phyloP scores from a whole-genome alignment of 2,888 invertebrate genomes.

The Fabriciana adippe region DNA sequence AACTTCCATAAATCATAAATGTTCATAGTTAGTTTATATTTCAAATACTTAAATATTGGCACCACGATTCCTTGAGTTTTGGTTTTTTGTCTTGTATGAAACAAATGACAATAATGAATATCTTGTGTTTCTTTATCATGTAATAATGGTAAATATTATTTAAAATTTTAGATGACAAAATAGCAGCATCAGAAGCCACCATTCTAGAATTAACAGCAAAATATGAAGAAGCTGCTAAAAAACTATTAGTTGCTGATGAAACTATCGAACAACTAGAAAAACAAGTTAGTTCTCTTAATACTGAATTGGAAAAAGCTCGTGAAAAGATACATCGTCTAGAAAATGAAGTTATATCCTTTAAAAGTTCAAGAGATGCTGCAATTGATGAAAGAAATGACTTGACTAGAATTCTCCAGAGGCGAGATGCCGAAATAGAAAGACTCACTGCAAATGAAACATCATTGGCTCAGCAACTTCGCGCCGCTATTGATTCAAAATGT shows the following conservation, averaged over 20 bases:
- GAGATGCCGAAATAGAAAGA: slow-evolving; percentile 88
- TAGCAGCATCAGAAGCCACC: slow-evolving; percentile 78
- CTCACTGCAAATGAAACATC: slow-evolving; percentile 86
- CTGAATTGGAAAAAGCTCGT: slow-evolving; percentile 85
- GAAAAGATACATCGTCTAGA: slow-evolving; percentile 85
- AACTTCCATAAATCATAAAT: no score
- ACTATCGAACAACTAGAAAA: slow-evolving; percentile 84
- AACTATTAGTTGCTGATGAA: slow-evolving; percentile 83
- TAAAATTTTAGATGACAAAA: slow-evolving; percentile 79
- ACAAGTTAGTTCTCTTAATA: slow-evolving; percentile 84
- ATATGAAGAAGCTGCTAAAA: slow-evolving; percentile 84
- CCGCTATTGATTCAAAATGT: slow-evolving; percentile 90
- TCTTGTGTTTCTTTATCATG: no score
- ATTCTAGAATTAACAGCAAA: slow-evolving; percentile 82
- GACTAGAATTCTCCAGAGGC: slow-evolving; percentile 86
- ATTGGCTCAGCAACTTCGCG: slow-evolving; percentile 88
- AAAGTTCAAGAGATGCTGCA: slow-evolving; percentile 86
- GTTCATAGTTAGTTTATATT: no score
- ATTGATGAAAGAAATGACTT: slow-evolving; percentile 89
- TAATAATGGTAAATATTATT: neutral
- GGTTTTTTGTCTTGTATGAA: no score
- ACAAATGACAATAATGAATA: no score
- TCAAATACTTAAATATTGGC: no score
- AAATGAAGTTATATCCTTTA: slow-evolving; percentile 84
- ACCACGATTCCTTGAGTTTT: no score